These are phyloP conservation scores for Crypturellus tataupa DNA, from an alignment of 2,797 vertebrate genomes.

Conservation along the genomic window DNA sequence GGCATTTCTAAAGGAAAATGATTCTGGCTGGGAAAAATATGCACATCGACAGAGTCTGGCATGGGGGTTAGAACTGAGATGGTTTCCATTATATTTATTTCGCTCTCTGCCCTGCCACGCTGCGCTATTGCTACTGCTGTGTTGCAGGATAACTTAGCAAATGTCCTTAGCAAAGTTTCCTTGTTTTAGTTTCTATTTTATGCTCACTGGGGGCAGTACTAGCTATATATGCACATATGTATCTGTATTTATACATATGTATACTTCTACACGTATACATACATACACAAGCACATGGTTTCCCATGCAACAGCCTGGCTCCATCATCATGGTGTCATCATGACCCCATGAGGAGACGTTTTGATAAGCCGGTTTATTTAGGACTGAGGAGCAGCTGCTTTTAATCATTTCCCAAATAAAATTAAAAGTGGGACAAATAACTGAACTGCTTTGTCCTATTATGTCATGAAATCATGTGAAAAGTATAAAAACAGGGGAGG, in stretches of 20 bases:
- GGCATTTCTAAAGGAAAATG: neutral
- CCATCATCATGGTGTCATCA: neutral
- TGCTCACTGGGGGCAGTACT: neutral
- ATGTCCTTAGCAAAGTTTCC: neutral
- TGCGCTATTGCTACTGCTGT: neutral
- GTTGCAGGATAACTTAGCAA: neutral
- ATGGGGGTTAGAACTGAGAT: neutral
- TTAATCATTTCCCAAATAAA: constrained; percentile 64
- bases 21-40: constrained; percentile 16
- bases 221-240: rapidly evolving
- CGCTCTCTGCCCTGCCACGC: neutral
- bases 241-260: neutral
- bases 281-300: neutral
- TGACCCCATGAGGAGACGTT: neutral
- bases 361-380: constrained; percentile 48
- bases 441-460: constrained; percentile 64
- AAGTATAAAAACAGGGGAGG: constrained; percentile 69
- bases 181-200: neutral
- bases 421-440: constrained; percentile 46
- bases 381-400: constrained; percentile 59
- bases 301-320: neutral
- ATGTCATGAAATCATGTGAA: constrained; percentile 76
- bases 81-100: constrained; percentile 10
- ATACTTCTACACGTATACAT: neutral
- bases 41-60: neutral